Evolutionary conservation across 2,888 invertebrate genomes (phyloP), one percentile per base, ranked within the genome.

Genomic region (Drosophila kanekoi): DNA sequence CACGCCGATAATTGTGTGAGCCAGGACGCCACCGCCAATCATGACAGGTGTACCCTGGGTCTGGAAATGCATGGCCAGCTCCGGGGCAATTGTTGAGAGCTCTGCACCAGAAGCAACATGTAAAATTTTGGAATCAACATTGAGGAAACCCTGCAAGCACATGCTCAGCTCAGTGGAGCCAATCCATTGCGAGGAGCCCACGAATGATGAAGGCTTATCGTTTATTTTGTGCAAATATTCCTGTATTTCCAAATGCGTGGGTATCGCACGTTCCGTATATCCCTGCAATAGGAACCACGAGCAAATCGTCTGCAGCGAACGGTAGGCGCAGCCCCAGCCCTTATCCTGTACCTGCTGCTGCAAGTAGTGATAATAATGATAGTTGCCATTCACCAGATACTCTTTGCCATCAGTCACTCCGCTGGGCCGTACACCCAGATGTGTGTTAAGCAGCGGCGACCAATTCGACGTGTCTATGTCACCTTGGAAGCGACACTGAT

Each of bases 291-390:
- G 94, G 94, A 97, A 98, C 99, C 99, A 99, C 0, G 99, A 99
- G 76, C 97, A 95, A 72, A 99, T 94, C 0, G 99, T 99, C 93
- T 99, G 99, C 88, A 99, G 93, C 0, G 99, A 99, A 68, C 99
- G 94, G 91, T 99, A 99, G 0, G 99, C 99, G 93, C 99, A 99
- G 4, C 99, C 99, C 99, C 99, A 99, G n/a, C 98, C 98, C 91
- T 96, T 96, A 89, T 99, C 99, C 92, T 99, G 96, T 91, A 98
- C 95, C 78, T 95, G 94, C 89, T 99, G 96, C 92, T 99, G 98
- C 95, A 98, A 96, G 92, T 99, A 99, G 92, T 99, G 99, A 91
- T 98, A 96, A 92, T 99, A 99, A 16, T 95, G 94, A 91, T 99
- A 99, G 72, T 95, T 94, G 1, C 99, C 99, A 72, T 95, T 94